A percentile compares a stretch with the other conserved stretches of the same genome.
phyloP scores from a whole-genome alignment of 2,113 vertebrate genomes.

The Paedocypris sp. region DNA sequence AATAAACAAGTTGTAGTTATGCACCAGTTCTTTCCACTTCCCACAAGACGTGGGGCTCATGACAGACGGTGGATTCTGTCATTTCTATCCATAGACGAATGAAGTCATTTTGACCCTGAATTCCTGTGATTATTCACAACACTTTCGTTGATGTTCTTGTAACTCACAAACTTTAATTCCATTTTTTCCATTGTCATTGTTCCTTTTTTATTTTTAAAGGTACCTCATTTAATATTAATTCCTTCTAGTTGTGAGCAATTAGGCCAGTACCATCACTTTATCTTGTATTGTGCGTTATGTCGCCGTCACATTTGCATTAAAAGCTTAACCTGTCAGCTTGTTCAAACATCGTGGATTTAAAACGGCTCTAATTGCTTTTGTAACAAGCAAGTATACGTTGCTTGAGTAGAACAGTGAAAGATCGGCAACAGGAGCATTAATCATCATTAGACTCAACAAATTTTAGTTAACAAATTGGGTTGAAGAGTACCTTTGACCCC shows the following conservation, averaged over 20 bases:
- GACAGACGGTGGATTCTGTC: no score
- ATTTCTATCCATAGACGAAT: no score
- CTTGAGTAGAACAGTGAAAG: constrained; percentile 10
- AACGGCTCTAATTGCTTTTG: constrained; percentile 24
- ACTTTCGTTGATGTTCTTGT: no score
- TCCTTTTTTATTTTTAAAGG: constrained; percentile 14
- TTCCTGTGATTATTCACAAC: no score
- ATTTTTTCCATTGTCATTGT: no score
- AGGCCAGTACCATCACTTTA: constrained; percentile 2
- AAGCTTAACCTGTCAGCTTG: constrained; percentile 20
- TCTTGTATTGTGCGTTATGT: constrained; percentile 1
- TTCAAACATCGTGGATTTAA: constrained; percentile 14
- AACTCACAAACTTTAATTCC: no score
- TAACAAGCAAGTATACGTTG: not conserved
- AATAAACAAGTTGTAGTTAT: no score
- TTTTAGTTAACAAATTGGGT: constrained; percentile 47
- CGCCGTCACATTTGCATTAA: constrained; percentile 26
- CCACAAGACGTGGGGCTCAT: no score
- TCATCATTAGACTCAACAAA: constrained; percentile 45
- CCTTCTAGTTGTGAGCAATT: constrained; percentile 20
- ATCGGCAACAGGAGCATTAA: constrained; percentile 34
- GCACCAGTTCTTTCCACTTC: no score
- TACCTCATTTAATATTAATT: constrained; percentile 23
- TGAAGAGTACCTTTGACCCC: constrained; percentile 38
- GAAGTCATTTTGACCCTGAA: no score